Base-by-base conservation (phyloP, 1,140 invertebrate species). In the Dreissena polymorpha region DNA sequence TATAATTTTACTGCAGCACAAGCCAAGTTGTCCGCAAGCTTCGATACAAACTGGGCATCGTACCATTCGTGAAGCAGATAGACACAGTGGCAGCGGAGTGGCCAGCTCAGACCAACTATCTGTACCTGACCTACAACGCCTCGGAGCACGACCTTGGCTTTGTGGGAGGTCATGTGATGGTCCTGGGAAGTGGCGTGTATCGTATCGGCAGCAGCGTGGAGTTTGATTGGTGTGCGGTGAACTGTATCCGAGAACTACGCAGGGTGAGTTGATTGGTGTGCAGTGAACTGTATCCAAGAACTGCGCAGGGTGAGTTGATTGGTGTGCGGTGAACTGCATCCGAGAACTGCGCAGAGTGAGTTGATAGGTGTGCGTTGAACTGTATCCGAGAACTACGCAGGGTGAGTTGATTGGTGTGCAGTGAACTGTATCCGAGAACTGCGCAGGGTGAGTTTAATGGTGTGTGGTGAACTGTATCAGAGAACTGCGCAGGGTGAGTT, bases 71-170 rank as follows among this genome's bases (percentile, higher is more conserved):
- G 0, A 99, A 99, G 93, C 98, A 99, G 94, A 99, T 99, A 86
- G 99, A 99, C 93, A 99, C 99, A 0, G 98, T 99, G 3, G 98
- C 99, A 53, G 99, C 98, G 0, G 99, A 99, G 93, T 99, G 98
- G 98, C 99, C 99, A 0, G 98, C 98, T 0, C 95, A 95, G 12
- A 99, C 99, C 0, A 99, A 99, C 93, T 99, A 99, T 91, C 94
- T 99, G 0, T 99, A 99, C 90, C 89, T 99, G 3, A 99, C 98
- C 0, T 99, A 99, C 92, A 99, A 98, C 93, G 98, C 96, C 0
- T 94, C 91, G 0, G 94, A 95, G 25, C 96, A 99, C 93, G 99
- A 99, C 91, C 92, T 99, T 12, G 93, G 95, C 10, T 98, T 98
- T 90, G 95, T 95, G 18, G 95, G 96, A 10, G 95, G 95, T 95